phyloP scores from a whole-genome alignment of 2,888 invertebrate genomes.

The Cephus sareptanus region DNA sequence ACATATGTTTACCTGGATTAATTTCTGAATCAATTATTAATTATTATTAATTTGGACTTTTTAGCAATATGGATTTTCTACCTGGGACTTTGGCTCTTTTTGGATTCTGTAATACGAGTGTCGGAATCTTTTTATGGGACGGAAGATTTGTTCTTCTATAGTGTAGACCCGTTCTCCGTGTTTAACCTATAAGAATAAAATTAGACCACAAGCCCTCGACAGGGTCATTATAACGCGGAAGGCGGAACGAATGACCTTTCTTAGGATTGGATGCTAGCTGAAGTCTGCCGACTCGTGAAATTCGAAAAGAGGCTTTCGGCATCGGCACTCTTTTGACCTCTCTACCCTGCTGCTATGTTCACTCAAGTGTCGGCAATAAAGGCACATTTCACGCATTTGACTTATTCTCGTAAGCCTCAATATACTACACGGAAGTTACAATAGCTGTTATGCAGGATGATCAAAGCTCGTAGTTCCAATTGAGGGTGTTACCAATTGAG shows the following conservation, averaged over 20 bases:
- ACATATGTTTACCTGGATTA: conserved; percentile 8
- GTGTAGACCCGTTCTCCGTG: neutral
- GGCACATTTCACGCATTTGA: too few relatives aligned
- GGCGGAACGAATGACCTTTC: conserved; percentile 5
- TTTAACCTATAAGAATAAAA: conserved; percentile 14
- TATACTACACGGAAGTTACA: too few relatives aligned
- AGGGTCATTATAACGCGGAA: conserved; percentile 26
- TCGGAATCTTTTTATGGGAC: conserved; percentile 9
- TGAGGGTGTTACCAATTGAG: too few relatives aligned
- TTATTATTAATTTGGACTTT: neutral
- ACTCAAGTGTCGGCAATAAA: too few relatives aligned
- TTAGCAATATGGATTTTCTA: neutral
- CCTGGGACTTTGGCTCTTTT: conserved; percentile 30
- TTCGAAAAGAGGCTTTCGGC: neutral
- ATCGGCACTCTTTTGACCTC: neutral
- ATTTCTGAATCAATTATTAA: neutral
- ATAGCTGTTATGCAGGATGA: too few relatives aligned
- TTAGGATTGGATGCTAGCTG: neutral
- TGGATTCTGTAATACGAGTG: conserved; percentile 2
- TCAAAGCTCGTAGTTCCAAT: too few relatives aligned
- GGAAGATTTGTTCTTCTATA: neutral
- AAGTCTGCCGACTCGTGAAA: neutral
- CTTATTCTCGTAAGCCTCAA: too few relatives aligned
- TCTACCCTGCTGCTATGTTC: neutral
- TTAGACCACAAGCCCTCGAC: conserved; percentile 25